A percentile compares a stretch with the other conserved stretches of the same genome.
Evolutionary conservation across 2,113 vertebrate genomes (phyloP).

Genomic region (Crocuta crocuta): DNA sequence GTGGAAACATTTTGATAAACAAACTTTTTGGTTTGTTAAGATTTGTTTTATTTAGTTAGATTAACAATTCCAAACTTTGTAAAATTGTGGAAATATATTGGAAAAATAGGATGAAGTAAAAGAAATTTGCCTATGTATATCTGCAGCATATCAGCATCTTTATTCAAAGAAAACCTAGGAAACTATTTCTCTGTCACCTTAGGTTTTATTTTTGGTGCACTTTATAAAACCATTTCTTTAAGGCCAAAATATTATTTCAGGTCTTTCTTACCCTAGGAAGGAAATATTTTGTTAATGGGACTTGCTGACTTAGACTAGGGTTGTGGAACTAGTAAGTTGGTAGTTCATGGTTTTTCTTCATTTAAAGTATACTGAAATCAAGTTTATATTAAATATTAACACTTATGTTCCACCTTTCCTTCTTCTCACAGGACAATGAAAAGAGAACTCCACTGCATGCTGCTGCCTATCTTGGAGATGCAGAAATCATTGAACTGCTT

Average conservation of each 20-base stretch:
- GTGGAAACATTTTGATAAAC: slow-evolving; percentile 40
- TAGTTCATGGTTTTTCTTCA: slow-evolving; percentile 19
- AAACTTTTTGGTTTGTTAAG: slow-evolving; percentile 5
- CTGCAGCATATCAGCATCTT: not conserved
- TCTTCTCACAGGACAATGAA: slow-evolving; percentile 95
- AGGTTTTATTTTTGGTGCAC: not conserved
- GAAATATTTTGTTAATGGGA: not conserved
- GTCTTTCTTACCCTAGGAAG: not conserved
- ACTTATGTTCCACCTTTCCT: slow-evolving; percentile 77
- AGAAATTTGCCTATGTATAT: not conserved
- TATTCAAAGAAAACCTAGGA: slow-evolving; percentile 11
- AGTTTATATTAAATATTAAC: slow-evolving; percentile 82
- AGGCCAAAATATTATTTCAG: not conserved
- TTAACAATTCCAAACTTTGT: slow-evolving; percentile 18
- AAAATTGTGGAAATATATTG: slow-evolving; percentile 23
- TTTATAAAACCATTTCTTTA: slow-evolving; percentile 26
- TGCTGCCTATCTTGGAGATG: slow-evolving; percentile 98
- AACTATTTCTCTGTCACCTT: slow-evolving; percentile 45
- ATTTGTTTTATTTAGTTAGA: slow-evolving; percentile 43
- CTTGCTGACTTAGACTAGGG: not conserved
- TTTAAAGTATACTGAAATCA: slow-evolving; percentile 66
- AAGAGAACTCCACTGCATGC: slow-evolving; percentile 98
- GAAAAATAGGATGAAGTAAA: not conserved
- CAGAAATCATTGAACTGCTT: slow-evolving; percentile 99
- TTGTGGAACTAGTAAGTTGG: slow-evolving; percentile 9